Conservation (phyloP, 1,140 invertebrate species). For the Eulimnadia texana region DNA sequence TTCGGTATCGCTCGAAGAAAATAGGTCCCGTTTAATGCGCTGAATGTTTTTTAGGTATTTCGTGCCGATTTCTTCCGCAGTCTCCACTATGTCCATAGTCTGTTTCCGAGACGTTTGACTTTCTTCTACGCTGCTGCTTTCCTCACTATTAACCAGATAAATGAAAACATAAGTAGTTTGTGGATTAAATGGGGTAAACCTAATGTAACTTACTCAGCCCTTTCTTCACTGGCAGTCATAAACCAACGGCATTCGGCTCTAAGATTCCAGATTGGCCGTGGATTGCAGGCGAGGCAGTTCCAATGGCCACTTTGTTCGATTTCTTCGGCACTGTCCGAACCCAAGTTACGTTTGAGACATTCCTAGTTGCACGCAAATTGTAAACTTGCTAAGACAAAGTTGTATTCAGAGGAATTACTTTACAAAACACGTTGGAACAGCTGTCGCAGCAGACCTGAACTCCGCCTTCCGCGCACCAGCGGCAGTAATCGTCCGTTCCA, state of each 20-base stretch:
- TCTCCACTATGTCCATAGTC: too few species aligned
- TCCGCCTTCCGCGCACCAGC: slow-evolving; percentile 78
- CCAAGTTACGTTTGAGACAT: not conserved
- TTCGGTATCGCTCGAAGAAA: too few species aligned
- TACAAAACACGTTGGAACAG: slow-evolving; percentile 64
- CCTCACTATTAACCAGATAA: too few species aligned
- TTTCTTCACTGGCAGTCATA: not conserved
- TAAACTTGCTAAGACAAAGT: not conserved
- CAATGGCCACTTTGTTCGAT: not conserved
- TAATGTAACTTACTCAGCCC: too few species aligned
- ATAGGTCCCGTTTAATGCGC: too few species aligned
- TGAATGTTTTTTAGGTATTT: too few species aligned
- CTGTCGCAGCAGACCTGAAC: slow-evolving; percentile 66
- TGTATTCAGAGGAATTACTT: slow-evolving; percentile 33
- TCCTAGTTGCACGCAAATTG: not conserved
- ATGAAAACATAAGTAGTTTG: not conserved
- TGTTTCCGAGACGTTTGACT: too few species aligned
- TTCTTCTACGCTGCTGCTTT: too few species aligned
- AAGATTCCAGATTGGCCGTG: not conserved
- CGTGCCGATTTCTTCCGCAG: too few species aligned
- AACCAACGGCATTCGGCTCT: not conserved
- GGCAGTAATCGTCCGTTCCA: slow-evolving; percentile 73
- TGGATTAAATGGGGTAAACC: not conserved
- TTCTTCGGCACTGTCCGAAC: not conserved
- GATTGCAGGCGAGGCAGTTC: not conserved